A percentile compares a stretch with the other conserved stretches of the same genome.
Evolutionary conservation across 2,113 vertebrate species (phyloP).

Genomic region (Hippocampus comes): DNA sequence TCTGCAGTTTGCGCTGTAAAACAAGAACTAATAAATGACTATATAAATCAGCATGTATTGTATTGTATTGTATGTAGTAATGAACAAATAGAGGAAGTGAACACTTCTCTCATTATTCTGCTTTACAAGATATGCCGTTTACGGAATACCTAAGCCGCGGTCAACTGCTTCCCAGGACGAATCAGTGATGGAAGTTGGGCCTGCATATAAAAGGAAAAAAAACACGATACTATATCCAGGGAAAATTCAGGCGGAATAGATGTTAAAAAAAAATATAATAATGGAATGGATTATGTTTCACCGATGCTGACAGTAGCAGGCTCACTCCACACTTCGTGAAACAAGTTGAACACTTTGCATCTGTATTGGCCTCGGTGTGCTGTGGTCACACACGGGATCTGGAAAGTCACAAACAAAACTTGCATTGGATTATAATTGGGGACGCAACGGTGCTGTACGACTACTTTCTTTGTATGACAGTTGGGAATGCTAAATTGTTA

Average conservation of each 20-base stretch:
- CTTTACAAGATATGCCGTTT: neutral
- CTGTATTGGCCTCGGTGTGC: conserved; percentile 76
- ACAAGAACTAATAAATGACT: conserved; percentile 15
- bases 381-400: conserved; percentile 77
- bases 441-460: neutral
- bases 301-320: conserved; percentile 72
- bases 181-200: conserved; percentile 63
- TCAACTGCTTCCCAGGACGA: conserved; percentile 56
- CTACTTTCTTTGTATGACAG: neutral
- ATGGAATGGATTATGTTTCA: conserved; percentile 36
- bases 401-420: neutral
- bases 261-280: neutral
- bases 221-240: conserved; percentile 7
- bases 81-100: conserved; percentile 6
- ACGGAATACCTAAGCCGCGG: conserved; percentile 43
- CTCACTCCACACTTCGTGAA: conserved; percentile 77
- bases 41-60: no score
- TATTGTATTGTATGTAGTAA: no score
- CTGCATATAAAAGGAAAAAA: conserved; percentile 41
- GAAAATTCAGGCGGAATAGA: neutral
- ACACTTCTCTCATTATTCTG: conserved; percentile 10
- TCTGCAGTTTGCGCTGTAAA: neutral
- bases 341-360: conserved; percentile 78
- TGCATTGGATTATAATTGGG: neutral
- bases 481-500: neutral